A percentile compares a stretch with the other conserved stretches of the same genome.
Evolutionary conservation across 2,888 invertebrate species (phyloP).

Genomic region (Drosophila lutescens): DNA sequence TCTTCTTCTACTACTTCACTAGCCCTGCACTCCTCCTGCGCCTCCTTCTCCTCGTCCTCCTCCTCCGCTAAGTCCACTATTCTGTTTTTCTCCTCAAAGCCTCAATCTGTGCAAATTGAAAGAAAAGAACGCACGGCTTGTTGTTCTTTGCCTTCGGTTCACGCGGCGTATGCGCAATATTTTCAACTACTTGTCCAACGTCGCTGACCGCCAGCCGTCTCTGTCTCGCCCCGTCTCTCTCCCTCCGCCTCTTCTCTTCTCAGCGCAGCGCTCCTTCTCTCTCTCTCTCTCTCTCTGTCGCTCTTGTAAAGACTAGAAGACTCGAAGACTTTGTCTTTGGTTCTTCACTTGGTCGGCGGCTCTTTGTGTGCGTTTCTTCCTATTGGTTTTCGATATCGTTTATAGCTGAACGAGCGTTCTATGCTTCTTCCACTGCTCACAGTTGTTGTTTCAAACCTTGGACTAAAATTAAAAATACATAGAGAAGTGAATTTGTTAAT

Average conservation of each 20-base stretch:
- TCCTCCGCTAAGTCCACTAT: not conserved
- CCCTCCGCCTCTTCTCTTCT: slow-evolving; percentile 2
- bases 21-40: not conserved
- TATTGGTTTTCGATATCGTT: slow-evolving; percentile 36
- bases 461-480: slow-evolving; percentile 82
- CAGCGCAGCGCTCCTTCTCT: slow-evolving; percentile 1
- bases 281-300: not conserved
- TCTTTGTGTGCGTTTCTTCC: slow-evolving; percentile 36
- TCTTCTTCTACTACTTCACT: not conserved
- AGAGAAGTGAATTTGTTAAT: slow-evolving; percentile 72
- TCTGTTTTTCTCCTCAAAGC: not conserved
- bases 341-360: slow-evolving; percentile 4
- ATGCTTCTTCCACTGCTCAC: slow-evolving; percentile 37
- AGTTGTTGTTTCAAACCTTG: slow-evolving; percentile 81
- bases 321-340: slow-evolving; percentile 56
- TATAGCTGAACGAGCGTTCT: slow-evolving; percentile 23
- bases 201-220: slow-evolving; percentile 33
- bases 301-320: slow-evolving; percentile 4
- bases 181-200: slow-evolving; percentile 53
- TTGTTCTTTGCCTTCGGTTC: slow-evolving; percentile 42
- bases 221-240: slow-evolving; percentile 5
- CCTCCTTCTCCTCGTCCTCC: not conserved
- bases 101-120: not conserved
- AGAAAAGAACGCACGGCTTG: slow-evolving; percentile 16
- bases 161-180: slow-evolving; percentile 74